Evolutionary conservation across 2,113 vertebrate genomes (phyloP).

Genomic region (Serinus canaria): DNA sequence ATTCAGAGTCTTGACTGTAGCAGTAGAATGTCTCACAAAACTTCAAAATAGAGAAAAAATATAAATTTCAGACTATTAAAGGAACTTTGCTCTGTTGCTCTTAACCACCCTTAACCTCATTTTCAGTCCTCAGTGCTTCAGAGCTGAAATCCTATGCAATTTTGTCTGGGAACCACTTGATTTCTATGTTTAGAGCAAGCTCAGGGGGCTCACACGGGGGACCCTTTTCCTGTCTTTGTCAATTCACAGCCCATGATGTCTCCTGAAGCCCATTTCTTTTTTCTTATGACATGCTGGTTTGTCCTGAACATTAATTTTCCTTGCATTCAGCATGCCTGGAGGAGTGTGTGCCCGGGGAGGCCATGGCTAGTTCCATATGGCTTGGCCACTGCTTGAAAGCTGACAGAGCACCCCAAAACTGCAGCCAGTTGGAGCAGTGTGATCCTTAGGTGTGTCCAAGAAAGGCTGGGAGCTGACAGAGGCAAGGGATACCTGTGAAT

Average conservation of each 20-base stretch:
- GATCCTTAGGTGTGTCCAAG: not conserved
- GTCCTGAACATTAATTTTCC: not conserved
- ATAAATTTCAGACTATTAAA: not conserved
- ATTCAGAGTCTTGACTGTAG: not conserved
- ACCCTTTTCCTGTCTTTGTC: not conserved
- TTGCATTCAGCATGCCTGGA: not conserved
- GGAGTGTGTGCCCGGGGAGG: not conserved
- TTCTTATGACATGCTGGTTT: not conserved
- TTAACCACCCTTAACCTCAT: not conserved
- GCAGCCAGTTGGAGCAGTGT: fast-evolving
- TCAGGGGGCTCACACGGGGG: not conserved
- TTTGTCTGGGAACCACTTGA: not conserved
- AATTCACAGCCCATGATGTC: not conserved
- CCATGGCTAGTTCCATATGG: not conserved
- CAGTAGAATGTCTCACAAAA: not conserved
- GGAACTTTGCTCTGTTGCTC: not conserved
- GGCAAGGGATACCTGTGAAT: not conserved
- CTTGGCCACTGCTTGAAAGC: not conserved
- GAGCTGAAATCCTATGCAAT: not conserved
- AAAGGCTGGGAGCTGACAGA: not conserved
- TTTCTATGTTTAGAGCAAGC: not conserved
- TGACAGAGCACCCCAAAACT: not conserved
- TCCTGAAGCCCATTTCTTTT: not conserved
- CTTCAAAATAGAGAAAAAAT: not conserved
- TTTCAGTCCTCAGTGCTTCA: not conserved